These are phyloP conservation scores for Spilosoma lubricipeda DNA, from an alignment of 2,888 invertebrate genomes.

Conservation along the genomic window DNA sequence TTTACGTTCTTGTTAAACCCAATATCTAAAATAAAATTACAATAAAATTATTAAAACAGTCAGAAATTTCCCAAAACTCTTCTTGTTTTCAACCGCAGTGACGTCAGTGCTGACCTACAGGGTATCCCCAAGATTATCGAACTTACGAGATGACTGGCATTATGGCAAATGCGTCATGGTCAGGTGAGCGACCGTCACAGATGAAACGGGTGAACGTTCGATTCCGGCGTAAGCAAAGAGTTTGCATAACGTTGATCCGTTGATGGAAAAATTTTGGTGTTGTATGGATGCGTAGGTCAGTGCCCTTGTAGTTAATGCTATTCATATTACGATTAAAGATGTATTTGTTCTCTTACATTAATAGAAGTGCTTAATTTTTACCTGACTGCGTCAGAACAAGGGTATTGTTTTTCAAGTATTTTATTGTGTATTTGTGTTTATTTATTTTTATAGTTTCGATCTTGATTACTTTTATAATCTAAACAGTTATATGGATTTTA, in stretches of 20 bases:
- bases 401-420: no score
- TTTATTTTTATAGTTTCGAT: no score
- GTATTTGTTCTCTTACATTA: neutral
- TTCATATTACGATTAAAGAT: neutral
- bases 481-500: no score
- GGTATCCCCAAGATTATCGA: constrained; percentile 10
- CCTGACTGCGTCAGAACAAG: no score
- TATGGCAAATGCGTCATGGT: constrained; percentile 30
- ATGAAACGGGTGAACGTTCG: constrained; percentile 39
- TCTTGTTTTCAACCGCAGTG: neutral
- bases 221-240: constrained; percentile 26
- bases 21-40: neutral
- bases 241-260: constrained; percentile 39
- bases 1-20: neutral
- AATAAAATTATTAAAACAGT: neutral
- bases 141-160: constrained; percentile 17
- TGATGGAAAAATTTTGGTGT: constrained; percentile 26
- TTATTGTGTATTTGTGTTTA: no score
- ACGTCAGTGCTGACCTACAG: constrained; percentile 23
- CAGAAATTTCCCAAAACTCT: neutral
- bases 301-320: neutral
- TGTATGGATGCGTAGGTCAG: neutral
- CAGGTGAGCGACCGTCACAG: constrained; percentile 51
- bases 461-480: no score
- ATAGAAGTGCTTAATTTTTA: no score